A percentile compares a stretch with the other conserved stretches of the same genome.
These are phyloP conservation scores for Hoplias malabaricus DNA, from an alignment of 2,113 vertebrate genomes.

Conservation along the genomic window DNA sequence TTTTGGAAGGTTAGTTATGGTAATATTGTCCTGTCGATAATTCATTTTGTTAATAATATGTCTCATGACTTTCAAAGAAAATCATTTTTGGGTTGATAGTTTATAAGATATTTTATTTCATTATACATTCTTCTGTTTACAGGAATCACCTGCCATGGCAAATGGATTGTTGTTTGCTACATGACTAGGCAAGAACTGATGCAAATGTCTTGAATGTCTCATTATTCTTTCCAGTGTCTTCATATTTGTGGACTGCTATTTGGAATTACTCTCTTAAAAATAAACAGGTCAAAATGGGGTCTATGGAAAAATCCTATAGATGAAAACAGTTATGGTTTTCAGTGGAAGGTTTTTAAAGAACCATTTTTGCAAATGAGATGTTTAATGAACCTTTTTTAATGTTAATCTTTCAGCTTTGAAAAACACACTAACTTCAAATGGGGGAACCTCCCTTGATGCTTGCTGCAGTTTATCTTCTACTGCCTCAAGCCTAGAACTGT, in stretches of 20 bases:
- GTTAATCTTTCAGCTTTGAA: background rate
- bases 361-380: background rate
- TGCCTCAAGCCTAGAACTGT: background rate
- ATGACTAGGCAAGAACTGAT: slow-evolving; percentile 26
- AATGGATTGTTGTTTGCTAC: slow-evolving; percentile 7
- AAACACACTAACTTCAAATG: background rate
- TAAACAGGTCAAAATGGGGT: background rate
- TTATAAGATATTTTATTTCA: slow-evolving; percentile 6
- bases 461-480: background rate
- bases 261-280: too few relatives aligned
- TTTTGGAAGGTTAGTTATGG: too few relatives aligned
- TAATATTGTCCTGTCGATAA: too few relatives aligned
- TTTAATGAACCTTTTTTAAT: background rate
- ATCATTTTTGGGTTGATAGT: slow-evolving; percentile 13
- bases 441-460: background rate
- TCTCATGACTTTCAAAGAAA: slow-evolving; percentile 55
- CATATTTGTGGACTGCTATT: background rate
- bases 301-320: background rate
- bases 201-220: background rate
- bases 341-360: background rate
- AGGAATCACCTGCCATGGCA: background rate
- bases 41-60: too few relatives aligned
- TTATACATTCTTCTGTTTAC: slow-evolving; percentile 12
- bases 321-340: background rate
- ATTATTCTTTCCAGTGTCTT: background rate